phyloP scores from a whole-genome alignment of 1,140 invertebrate genomes.

The Teleogryllus occipitalis region DNA sequence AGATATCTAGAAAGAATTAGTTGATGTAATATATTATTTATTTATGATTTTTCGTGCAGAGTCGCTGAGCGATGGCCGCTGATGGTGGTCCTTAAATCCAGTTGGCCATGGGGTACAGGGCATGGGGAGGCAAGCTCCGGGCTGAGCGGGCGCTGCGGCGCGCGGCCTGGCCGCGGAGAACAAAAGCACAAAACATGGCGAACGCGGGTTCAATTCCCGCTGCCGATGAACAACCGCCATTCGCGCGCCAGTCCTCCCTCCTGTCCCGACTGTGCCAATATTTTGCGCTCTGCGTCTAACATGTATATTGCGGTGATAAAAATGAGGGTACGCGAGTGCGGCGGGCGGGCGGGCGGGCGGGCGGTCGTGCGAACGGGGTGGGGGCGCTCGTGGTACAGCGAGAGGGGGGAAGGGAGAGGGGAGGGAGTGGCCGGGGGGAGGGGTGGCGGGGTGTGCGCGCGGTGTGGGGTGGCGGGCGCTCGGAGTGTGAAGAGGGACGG shows the following conservation, averaged over 20 bases:
- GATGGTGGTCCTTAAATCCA: not conserved
- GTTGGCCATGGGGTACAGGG: not conserved
- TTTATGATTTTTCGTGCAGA: not conserved
- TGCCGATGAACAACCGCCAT: not conserved
- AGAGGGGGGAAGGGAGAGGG: not conserved
- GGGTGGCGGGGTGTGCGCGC: too few species aligned
- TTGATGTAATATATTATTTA: not conserved
- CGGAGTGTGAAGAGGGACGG: too few species aligned
- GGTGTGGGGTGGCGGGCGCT: too few species aligned
- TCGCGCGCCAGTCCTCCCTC: not conserved
- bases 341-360: too few species aligned
- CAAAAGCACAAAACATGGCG: not conserved
- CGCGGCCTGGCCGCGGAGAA: not conserved
- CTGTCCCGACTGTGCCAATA: constrained; percentile 2
- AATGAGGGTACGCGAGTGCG: not conserved
- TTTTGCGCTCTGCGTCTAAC: not conserved
- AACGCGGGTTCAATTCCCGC: not conserved
- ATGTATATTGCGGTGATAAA: not conserved
- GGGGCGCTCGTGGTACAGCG: too few species aligned
- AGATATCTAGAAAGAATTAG: not conserved
- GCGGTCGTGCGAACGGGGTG: not conserved
- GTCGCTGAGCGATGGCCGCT: not conserved
- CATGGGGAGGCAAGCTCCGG: too few species aligned
- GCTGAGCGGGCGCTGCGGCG: not conserved
- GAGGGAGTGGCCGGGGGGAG: not conserved